Percentiles rank a stretch among this genome's conserved stretches.
Evolutionary conservation across 2,113 vertebrate species (phyloP).

Genomic region (Rhizomys pruinosus): DNA sequence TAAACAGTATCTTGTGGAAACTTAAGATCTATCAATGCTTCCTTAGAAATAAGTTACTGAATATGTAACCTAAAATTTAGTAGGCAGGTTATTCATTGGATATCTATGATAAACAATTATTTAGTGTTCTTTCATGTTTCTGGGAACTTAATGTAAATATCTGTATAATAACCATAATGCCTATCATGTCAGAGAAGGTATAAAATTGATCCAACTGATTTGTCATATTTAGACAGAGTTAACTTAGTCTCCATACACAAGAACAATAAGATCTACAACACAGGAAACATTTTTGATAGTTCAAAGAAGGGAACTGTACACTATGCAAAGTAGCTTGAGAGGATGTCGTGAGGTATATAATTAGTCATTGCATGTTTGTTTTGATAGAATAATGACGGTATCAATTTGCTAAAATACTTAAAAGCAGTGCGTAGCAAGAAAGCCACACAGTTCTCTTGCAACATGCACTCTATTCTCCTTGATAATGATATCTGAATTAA

Average conservation of each 20-base stretch:
- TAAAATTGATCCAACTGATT: background rate
- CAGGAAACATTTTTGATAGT: conserved; percentile 43
- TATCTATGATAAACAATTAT: background rate
- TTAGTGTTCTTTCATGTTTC: background rate
- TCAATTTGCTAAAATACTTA: conserved; percentile 53
- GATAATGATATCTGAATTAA: conserved; percentile 78
- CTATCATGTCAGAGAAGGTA: background rate
- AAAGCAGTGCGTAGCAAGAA: conserved; percentile 67
- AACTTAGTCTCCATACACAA: conserved; percentile 25
- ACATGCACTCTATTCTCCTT: conserved; percentile 52
- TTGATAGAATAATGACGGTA: conserved; percentile 75
- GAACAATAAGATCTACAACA: conserved; percentile 30
- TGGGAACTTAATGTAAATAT: conserved; percentile 1
- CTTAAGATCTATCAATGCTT: background rate
- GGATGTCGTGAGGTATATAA: conserved; percentile 69
- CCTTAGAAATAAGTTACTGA: background rate
- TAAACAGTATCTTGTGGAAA: background rate
- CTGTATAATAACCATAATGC: background rate
- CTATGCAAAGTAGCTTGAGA: conserved; percentile 55
- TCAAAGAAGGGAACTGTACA: conserved; percentile 58
- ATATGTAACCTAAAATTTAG: background rate
- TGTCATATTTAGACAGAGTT: background rate
- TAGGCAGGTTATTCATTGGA: background rate
- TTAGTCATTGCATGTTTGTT: conserved; percentile 78
- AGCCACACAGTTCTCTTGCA: conserved; percentile 47